phyloP scores from a whole-genome alignment of 1,140 invertebrate species.

The Cecropterus lyciades region DNA sequence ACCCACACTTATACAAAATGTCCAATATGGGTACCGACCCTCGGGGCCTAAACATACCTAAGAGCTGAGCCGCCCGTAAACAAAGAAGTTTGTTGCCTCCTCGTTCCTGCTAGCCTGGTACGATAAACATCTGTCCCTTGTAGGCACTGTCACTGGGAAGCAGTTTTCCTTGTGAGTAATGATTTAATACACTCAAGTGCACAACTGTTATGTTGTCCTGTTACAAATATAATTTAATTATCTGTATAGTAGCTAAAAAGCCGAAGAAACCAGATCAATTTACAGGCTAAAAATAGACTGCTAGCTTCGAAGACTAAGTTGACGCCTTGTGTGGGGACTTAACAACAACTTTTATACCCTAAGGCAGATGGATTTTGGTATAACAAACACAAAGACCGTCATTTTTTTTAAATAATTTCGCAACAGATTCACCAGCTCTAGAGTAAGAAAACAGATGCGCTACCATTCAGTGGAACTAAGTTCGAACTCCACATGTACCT shows the following conservation, averaged over 20 bases:
- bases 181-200: slow-evolving; percentile 17
- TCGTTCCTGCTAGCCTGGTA: slow-evolving; percentile 49
- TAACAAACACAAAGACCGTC: no score
- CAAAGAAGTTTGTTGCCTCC: slow-evolving; percentile 75
- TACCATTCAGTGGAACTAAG: no score
- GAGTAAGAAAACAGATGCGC: no score
- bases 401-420: no score
- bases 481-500: no score
- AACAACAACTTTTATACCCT: no score
- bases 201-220: neutral
- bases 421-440: no score
- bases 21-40: slow-evolving; percentile 77
- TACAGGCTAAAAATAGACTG: no score
- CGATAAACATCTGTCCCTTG: slow-evolving; percentile 42
- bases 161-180: slow-evolving; percentile 23
- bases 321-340: no score
- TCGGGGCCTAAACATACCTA: slow-evolving; percentile 67
- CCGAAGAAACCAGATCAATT: neutral
- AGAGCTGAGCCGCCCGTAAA: slow-evolving; percentile 66
- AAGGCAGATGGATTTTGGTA: no score
- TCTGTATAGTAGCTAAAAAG: neutral
- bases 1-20: slow-evolving; percentile 83
- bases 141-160: slow-evolving; percentile 23
- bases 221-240: neutral
- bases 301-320: no score